A percentile compares a stretch with the other conserved stretches of the same genome.
These are phyloP conservation scores for Candidula unifasciata DNA, from an alignment of 2,888 invertebrate genomes.

Conservation along the genomic window DNA sequence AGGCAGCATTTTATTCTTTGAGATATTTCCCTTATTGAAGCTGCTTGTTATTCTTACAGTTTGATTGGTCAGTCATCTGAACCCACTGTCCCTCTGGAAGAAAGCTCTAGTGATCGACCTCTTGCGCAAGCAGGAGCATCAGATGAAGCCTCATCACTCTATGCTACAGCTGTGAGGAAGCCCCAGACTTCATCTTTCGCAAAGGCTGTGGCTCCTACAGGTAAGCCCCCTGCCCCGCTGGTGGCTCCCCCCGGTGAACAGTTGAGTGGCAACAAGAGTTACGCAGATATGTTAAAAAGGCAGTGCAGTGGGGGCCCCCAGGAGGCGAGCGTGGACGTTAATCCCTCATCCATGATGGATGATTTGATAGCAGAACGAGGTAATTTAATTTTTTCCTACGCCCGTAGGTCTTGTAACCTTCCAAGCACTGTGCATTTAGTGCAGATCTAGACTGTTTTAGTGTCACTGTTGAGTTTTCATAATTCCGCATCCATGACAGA, in stretches of 20 bases:
- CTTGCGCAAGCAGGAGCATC: conserved; percentile 58
- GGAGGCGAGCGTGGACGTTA: conserved; percentile 54
- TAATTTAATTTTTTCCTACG: conserved; percentile 48
- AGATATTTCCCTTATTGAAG: not conserved
- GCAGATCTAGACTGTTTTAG: conserved; percentile 4
- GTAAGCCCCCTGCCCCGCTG: conserved; percentile 53
- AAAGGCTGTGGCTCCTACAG: conserved; percentile 52
- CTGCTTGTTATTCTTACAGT: conserved; percentile 54
- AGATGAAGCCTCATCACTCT: conserved; percentile 55
- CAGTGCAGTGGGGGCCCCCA: conserved; percentile 66
- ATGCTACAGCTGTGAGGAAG: conserved; percentile 64
- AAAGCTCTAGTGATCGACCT: conserved; percentile 64
- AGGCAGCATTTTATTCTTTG: no score
- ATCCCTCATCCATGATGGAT: conserved; percentile 58
- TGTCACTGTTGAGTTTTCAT: conserved; percentile 4
- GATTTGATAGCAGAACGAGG: conserved; percentile 66
- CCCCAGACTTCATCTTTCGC: conserved; percentile 51
- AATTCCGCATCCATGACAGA: not conserved
- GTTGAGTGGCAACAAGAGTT: conserved; percentile 62
- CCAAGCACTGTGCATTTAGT: conserved; percentile 9
- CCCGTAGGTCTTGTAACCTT: conserved; percentile 19
- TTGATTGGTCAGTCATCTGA: conserved; percentile 68
- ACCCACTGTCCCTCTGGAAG: conserved; percentile 60
- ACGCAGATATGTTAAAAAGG: conserved; percentile 69
- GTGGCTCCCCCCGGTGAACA: conserved; percentile 49